These are phyloP conservation scores for Dexiosoma caninum DNA, from an alignment of 2,888 invertebrate species.

Conservation along the genomic window DNA sequence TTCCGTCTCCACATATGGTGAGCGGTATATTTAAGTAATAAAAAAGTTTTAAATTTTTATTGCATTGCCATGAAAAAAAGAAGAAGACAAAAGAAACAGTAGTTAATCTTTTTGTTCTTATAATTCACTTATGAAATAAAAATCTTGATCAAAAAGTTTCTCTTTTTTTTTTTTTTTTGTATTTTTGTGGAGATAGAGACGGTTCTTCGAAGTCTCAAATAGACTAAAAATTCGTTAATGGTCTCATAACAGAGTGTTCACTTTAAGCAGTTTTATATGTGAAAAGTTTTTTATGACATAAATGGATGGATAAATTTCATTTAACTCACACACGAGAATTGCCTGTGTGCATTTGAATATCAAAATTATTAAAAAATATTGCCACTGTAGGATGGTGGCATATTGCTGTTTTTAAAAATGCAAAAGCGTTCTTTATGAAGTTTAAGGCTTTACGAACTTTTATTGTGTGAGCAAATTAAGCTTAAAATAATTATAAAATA, in stretches of 20 bases:
- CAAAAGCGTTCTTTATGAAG: not conserved
- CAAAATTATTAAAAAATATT: no score
- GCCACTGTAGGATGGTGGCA: not conserved
- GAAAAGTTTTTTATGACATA: constrained; percentile 7
- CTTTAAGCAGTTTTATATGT: not conserved
- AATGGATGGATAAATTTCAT: not conserved
- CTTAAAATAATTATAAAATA: not conserved
- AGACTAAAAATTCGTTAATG: constrained; percentile 22
- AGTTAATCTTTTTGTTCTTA: not conserved
- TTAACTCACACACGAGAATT: not conserved
- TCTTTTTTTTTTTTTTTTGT: no score
- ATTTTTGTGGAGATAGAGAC: constrained; percentile 31
- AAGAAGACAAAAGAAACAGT: no score
- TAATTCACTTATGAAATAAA: constrained; percentile 5
- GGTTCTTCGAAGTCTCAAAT: constrained; percentile 23
- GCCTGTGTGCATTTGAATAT: no score
- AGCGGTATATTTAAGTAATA: no score
- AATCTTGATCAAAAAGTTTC: constrained; percentile 18
- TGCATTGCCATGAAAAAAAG: no score
- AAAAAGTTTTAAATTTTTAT: no score
- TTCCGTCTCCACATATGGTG: no score
- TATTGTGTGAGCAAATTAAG: not conserved
- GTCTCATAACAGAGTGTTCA: not conserved
- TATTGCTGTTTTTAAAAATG: not conserved
- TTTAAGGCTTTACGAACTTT: not conserved